phyloP scores from a whole-genome alignment of 2,888 invertebrate species.

The Morpho helenor region DNA sequence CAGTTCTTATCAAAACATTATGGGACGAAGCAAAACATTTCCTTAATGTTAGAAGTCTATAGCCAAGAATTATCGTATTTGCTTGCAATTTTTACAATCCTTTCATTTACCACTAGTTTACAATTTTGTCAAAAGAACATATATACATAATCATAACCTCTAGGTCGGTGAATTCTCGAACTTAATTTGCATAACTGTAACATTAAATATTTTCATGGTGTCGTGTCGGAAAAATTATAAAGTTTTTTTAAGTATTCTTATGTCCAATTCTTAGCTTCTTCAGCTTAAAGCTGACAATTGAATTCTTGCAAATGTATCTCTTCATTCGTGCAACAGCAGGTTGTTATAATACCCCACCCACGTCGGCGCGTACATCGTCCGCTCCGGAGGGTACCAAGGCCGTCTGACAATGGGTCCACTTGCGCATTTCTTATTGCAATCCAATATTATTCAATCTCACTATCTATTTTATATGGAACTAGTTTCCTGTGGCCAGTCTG shows the following conservation, averaged over 20 bases:
- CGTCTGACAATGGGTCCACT: conserved; percentile 62
- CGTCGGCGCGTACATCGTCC: conserved; percentile 42
- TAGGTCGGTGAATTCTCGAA: no score
- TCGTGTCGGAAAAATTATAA: no score
- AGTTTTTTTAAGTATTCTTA: neutral
- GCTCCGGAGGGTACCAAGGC: conserved; percentile 59
- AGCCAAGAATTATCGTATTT: no score
- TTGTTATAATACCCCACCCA: conserved; percentile 46
- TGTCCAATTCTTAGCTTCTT: neutral
- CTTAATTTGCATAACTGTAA: no score
- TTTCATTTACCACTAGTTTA: no score
- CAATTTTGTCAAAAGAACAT: no score
- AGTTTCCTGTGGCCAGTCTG: conserved; percentile 63
- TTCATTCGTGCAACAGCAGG: conserved; percentile 12
- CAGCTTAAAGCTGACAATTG: neutral
- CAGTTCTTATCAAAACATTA: no score
- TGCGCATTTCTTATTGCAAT: conserved; percentile 61
- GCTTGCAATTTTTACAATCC: no score
- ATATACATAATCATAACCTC: no score
- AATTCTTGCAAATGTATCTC: conserved; percentile 1
- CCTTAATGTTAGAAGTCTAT: no score
- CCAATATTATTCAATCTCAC: conserved; percentile 69
- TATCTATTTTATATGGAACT: conserved; percentile 70
- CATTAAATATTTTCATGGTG: no score
- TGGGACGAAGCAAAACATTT: no score